phyloP scores from a whole-genome alignment of 2,113 vertebrate species.

The Dermatemys mawii region DNA sequence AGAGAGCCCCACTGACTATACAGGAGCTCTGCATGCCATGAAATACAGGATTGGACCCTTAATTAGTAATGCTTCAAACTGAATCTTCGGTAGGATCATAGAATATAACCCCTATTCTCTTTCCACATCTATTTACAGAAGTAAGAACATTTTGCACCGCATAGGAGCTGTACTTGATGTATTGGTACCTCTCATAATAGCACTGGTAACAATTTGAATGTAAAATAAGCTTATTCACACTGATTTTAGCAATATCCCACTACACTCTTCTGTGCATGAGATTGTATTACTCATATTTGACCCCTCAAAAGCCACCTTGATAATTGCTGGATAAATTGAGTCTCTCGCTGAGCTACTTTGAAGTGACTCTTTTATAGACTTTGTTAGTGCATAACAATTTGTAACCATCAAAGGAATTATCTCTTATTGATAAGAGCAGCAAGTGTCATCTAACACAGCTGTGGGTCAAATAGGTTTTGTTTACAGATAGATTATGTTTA shows the following conservation, averaged over 20 bases:
- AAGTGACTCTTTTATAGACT: not conserved
- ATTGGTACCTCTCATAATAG: not conserved
- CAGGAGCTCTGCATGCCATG: not conserved
- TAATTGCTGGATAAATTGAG: not conserved
- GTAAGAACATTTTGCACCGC: not conserved
- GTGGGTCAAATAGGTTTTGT: not conserved
- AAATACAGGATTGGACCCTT: not conserved
- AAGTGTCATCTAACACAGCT: not conserved
- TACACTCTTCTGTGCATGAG: not conserved
- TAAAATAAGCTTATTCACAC: not conserved
- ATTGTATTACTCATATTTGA: not conserved
- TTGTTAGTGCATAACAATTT: not conserved
- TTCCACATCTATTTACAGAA: not conserved
- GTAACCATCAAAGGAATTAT: not conserved
- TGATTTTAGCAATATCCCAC: not conserved
- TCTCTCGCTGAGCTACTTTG: not conserved
- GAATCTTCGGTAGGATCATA: not conserved
- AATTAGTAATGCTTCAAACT: not conserved
- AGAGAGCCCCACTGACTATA: not conserved
- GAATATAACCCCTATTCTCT: not conserved
- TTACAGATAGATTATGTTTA: not conserved
- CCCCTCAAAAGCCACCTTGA: not conserved
- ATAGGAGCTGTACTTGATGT: not conserved
- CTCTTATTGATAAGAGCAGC: not conserved
- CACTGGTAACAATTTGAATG: not conserved